These are phyloP conservation scores for Styela clava DNA, from an alignment of 23 tunicate genomes.

Conservation along the genomic window DNA sequence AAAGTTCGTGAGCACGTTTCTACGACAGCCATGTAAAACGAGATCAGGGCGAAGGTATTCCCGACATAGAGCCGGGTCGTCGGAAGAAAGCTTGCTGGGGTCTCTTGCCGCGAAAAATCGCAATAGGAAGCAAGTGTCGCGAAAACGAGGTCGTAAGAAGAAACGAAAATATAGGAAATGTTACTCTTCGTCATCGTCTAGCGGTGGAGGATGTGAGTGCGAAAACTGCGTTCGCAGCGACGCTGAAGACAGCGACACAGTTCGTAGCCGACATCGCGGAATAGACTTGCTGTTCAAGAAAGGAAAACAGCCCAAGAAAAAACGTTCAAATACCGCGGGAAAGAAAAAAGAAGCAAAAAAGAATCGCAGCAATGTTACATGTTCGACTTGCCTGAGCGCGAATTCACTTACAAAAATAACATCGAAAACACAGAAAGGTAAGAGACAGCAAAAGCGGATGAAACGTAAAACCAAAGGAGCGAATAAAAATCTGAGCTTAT, in stretches of 20 bases:
- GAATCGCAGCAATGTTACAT: background rate
- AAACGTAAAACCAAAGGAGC: background rate
- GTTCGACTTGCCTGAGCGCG: background rate
- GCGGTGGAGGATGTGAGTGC: background rate
- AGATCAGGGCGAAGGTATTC: constrained; percentile 41
- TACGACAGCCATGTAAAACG: constrained; percentile 46
- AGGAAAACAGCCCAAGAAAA: background rate
- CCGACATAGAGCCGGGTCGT: background rate
- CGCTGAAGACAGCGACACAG: background rate
- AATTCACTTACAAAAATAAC: background rate
- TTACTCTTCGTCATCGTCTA: background rate
- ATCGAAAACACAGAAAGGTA: background rate
- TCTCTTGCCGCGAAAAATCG: constrained; percentile 11
- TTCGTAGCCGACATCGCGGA: background rate
- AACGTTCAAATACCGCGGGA: too few species aligned
- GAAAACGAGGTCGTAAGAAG: background rate
- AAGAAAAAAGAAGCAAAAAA: background rate
- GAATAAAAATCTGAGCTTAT: background rate
- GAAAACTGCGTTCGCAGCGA: background rate
- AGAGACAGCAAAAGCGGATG: background rate
- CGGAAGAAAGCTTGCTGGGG: constrained; percentile 35
- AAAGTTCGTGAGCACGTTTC: constrained; percentile 1
- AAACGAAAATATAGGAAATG: background rate
- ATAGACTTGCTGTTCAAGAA: background rate
- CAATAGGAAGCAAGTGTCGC: background rate